Evolutionary conservation across 1,140 invertebrate genomes (phyloP).

Genomic region (Centruroides sculpturatus): DNA sequence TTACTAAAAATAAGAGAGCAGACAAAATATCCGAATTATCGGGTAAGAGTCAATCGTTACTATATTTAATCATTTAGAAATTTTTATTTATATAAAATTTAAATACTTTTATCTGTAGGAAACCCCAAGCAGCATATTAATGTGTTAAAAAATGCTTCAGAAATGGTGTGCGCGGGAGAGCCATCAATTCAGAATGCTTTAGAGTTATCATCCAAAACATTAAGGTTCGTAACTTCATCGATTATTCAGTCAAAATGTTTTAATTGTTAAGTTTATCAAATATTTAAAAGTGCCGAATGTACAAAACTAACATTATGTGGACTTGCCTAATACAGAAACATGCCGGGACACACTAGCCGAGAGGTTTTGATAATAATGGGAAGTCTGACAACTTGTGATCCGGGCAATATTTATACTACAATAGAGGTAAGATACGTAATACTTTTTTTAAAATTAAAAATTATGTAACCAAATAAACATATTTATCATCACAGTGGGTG

Average conservation of each 20-base stretch:
- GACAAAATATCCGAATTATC: constrained; percentile 81
- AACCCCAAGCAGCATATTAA: constrained; percentile 33
- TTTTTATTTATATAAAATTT: not conserved
- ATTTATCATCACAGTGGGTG: too few species aligned
- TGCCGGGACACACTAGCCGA: constrained; percentile 83
- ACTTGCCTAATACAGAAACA: constrained; percentile 36
- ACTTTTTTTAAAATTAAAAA: too few species aligned
- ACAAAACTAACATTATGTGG: too few species aligned
- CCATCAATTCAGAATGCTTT: constrained; percentile 90
- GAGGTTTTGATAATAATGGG: constrained; percentile 56
- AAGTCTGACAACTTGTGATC: constrained; percentile 92
- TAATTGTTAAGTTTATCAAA: too few species aligned
- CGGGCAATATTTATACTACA: constrained; percentile 74
- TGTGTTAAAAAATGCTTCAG: constrained; percentile 27
- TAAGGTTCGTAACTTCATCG: constrained; percentile 36
- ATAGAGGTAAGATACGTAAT: constrained; percentile 55
- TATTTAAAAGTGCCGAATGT: too few species aligned
- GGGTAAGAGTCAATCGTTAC: constrained; percentile 32
- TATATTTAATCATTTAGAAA: not conserved
- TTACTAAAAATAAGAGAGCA: constrained; percentile 81
- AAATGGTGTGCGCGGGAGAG: constrained; percentile 52
- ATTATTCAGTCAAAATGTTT: not conserved
- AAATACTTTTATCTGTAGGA: constrained; percentile 19
- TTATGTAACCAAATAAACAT: too few species aligned
- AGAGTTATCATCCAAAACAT: constrained; percentile 64